phyloP scores from a whole-genome alignment of 2,888 invertebrate genomes.

The Morpho helenor region DNA sequence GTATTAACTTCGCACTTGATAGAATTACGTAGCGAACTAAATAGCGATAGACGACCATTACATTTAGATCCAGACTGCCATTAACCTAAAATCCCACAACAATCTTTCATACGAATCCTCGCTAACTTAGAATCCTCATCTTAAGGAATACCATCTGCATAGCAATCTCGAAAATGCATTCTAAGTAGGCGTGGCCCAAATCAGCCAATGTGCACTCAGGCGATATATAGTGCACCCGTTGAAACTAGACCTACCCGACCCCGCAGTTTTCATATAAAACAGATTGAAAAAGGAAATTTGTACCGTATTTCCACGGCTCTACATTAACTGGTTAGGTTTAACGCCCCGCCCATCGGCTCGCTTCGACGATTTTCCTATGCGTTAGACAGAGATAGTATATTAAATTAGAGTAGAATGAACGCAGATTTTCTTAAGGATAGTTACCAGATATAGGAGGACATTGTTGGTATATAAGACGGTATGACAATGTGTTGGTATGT shows the following conservation, averaged over 20 bases:
- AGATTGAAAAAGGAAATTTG: constrained; percentile 36
- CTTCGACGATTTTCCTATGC: constrained; percentile 53
- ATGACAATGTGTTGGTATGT: constrained; percentile 65
- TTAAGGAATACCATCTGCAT: constrained; percentile 64
- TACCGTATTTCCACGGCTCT: constrained; percentile 53
- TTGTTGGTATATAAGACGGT: constrained; percentile 62
- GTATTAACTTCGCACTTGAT: too few relatives aligned
- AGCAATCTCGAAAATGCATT: constrained; percentile 78
- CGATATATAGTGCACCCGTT: constrained; percentile 70
- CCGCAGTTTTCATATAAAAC: constrained; percentile 37
- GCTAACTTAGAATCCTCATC: constrained; percentile 48
- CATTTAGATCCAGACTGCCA: constrained; percentile 32
- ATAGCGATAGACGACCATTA: constrained; percentile 40
- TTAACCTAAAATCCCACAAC: constrained; percentile 53
- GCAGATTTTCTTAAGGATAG: constrained; percentile 74
- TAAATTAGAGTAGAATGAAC: constrained; percentile 56
- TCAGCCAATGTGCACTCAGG: constrained; percentile 78
- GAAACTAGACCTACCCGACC: constrained; percentile 36
- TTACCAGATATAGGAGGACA: constrained; percentile 65
- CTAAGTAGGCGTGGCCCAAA: constrained; percentile 70
- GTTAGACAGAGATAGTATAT: constrained; percentile 49
- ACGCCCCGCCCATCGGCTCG: constrained; percentile 70
- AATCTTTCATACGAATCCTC: constrained; percentile 42
- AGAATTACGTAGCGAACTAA: neutral
- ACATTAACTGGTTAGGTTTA: constrained; percentile 39